Conservation (phyloP, 2,797 vertebrate species). For the Notoglanidium macrostoma region DNA sequence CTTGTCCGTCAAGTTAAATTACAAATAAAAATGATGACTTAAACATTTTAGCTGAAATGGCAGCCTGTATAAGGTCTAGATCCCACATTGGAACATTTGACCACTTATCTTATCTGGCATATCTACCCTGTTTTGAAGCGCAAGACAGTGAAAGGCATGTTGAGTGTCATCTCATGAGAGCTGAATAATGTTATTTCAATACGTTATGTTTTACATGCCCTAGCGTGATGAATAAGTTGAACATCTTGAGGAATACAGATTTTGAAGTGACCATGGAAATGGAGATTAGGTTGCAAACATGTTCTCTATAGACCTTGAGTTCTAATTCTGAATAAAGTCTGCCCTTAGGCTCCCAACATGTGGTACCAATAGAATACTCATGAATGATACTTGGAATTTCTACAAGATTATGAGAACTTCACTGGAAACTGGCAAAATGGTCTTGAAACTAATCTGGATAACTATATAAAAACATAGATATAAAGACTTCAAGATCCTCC, state of each 20-base stretch:
- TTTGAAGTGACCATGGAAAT: not conserved
- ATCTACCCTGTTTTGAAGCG: not conserved
- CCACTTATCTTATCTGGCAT: not conserved
- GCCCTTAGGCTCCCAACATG: not conserved
- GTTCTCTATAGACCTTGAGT: not conserved
- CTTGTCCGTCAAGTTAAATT: not conserved
- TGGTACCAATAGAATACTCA: conserved; percentile 1
- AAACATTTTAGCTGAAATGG: not conserved
- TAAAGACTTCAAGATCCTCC: not conserved
- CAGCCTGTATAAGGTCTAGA: not conserved
- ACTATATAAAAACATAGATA: not conserved
- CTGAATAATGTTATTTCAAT: not conserved
- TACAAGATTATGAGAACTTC: not conserved
- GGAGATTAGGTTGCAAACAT: not conserved
- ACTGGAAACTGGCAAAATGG: not conserved
- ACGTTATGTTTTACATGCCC: not conserved
- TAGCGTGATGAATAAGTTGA: not conserved
- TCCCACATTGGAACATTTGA: not conserved
- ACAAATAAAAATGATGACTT: not conserved
- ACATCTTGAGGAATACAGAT: not conserved
- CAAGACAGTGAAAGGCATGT: not conserved
- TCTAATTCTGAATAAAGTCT: conserved; percentile 19
- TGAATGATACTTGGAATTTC: not conserved
- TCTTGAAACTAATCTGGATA: not conserved
- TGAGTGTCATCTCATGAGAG: too few relatives aligned